phyloP scores from a whole-genome alignment of 2,888 invertebrate species.

The Drosophila anceps region DNA sequence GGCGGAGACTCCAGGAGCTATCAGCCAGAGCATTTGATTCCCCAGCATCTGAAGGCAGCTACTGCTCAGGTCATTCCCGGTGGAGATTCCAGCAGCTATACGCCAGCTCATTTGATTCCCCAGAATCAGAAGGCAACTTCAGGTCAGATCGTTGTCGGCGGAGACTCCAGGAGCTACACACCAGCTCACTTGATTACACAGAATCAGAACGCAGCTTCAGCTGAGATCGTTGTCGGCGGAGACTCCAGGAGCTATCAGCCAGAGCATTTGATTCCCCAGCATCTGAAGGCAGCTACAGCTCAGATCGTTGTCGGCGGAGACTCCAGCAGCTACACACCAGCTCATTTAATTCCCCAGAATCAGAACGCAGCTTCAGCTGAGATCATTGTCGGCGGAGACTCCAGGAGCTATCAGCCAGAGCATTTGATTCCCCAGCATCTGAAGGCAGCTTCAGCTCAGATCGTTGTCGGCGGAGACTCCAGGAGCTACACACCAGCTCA shows the following conservation, averaged over 20 bases:
- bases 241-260: slow-evolving; percentile 48
- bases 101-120: slow-evolving; percentile 27
- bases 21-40: slow-evolving; percentile 36
- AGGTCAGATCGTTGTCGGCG: slow-evolving; percentile 22
- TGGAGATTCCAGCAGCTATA: slow-evolving; percentile 41
- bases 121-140: slow-evolving; percentile 19
- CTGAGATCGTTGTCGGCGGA: slow-evolving; percentile 17
- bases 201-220: neutral
- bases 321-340: slow-evolving; percentile 45
- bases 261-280: slow-evolving; percentile 16
- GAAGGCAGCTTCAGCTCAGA: neutral
- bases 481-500: slow-evolving; percentile 48
- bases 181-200: slow-evolving; percentile 27
- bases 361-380: neutral
- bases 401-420: slow-evolving; percentile 42
- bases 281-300: slow-evolving; percentile 1
- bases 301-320: slow-evolving; percentile 31
- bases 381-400: slow-evolving; percentile 28
- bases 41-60: neutral
- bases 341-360: slow-evolving; percentile 20
- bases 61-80: slow-evolving; percentile 22
- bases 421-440: slow-evolving; percentile 18
- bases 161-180: slow-evolving; percentile 47
- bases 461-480: slow-evolving; percentile 24
- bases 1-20: slow-evolving; percentile 41